Percentiles rank a stretch among this genome's conserved stretches.
Evolutionary conservation across 2,888 invertebrate species (phyloP).

Genomic region (Leptothorax acervorum): DNA sequence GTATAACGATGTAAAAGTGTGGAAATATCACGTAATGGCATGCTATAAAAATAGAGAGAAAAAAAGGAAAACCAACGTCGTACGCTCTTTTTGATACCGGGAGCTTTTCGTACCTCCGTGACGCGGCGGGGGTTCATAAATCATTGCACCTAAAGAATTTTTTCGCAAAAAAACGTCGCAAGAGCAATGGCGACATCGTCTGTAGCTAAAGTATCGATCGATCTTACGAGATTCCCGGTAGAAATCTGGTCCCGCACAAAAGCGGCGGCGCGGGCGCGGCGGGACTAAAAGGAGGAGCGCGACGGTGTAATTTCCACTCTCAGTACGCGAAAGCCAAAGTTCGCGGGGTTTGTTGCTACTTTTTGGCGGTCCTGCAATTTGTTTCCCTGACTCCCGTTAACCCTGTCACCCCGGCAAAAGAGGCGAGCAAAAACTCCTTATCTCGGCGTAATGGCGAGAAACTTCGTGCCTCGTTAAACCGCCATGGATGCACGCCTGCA

Average conservation of each 20-base stretch:
- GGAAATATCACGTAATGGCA: conserved; percentile 48
- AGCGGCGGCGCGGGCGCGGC: background rate
- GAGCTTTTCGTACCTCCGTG: conserved; percentile 52
- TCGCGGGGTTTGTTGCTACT: conserved; percentile 48
- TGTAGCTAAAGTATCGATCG: conserved; percentile 56
- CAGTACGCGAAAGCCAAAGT: conserved; percentile 55
- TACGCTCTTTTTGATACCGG: conserved; percentile 59
- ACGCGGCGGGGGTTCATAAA: conserved; percentile 62
- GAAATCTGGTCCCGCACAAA: conserved; percentile 37
- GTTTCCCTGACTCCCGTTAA: conserved; percentile 58
- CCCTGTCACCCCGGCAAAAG: conserved; percentile 52
- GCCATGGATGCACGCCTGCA: conserved; percentile 44
- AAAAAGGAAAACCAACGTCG: conserved; percentile 15
- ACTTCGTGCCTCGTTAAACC: conserved; percentile 54
- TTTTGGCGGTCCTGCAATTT: conserved; percentile 58
- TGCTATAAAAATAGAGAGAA: conserved; percentile 33
- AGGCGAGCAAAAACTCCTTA: conserved; percentile 52
- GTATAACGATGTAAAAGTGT: conserved; percentile 27
- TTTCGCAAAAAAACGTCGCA: conserved; percentile 31
- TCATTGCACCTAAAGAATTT: conserved; percentile 69
- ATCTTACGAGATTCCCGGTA: conserved; percentile 46
- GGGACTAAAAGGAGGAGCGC: conserved; percentile 38
- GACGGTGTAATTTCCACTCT: conserved; percentile 57
- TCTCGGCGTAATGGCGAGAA: conserved; percentile 58
- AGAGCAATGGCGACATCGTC: conserved; percentile 35